These are phyloP conservation scores for Augiades crinisus DNA, from an alignment of 2,888 invertebrate species.

Conservation along the genomic window DNA sequence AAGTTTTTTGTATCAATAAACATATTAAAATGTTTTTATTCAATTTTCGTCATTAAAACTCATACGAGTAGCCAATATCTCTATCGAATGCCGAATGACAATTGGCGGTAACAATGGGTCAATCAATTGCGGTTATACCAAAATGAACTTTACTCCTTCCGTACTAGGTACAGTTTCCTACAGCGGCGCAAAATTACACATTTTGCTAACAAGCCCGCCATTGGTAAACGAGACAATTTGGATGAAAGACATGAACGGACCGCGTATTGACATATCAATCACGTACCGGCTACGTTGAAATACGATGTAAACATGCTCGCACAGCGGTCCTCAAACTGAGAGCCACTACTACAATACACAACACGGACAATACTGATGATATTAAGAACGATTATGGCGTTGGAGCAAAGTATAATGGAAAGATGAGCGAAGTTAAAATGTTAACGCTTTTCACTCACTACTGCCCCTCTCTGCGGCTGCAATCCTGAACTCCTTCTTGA, in stretches of 20 bases:
- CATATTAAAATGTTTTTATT: too few relatives aligned
- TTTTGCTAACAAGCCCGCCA: slow-evolving; percentile 3
- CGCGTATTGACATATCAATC: slow-evolving; percentile 38
- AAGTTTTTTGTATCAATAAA: too few relatives aligned
- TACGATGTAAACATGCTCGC: slow-evolving; percentile 2
- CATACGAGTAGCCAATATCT: background rate
- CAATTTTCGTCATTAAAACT: background rate
- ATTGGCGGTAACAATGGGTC: slow-evolving; percentile 13
- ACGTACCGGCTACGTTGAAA: slow-evolving; percentile 30
- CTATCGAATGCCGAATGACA: background rate
- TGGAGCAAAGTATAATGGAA: too few relatives aligned
- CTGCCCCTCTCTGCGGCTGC: too few relatives aligned
- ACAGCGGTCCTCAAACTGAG: background rate
- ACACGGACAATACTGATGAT: too few relatives aligned
- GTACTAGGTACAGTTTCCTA: background rate
- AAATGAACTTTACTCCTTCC: background rate
- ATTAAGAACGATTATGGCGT: too few relatives aligned
- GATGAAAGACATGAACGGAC: slow-evolving; percentile 18
- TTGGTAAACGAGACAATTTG: slow-evolving; percentile 15
- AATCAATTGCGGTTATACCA: background rate
- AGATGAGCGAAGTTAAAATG: too few relatives aligned
- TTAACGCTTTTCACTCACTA: too few relatives aligned
- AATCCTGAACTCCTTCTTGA: too few relatives aligned
- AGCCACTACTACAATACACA: background rate
- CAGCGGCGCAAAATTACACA: slow-evolving; percentile 2